Evolutionary conservation across 1,140 invertebrate genomes (phyloP), one percentile per base, ranked within the genome.

Genomic region (Panagrolaimus sp.): DNA sequence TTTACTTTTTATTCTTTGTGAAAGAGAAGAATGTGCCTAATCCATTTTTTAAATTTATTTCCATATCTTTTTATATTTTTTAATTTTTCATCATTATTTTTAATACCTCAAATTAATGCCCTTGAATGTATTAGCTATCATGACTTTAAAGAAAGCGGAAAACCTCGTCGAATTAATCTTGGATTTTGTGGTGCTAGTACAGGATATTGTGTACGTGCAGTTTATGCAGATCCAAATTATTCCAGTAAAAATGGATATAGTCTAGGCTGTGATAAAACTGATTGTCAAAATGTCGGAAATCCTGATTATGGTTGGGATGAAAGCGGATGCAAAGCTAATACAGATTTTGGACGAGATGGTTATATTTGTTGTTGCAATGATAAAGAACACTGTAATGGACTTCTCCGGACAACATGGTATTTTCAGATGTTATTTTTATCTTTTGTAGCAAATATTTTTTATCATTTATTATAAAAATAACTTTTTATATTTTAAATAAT

Each of bases 181-280:
- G 38, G 63, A n/a, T 43, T 43, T 43, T 64, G 63, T 43, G 38
- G 28, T 64, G 28, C 63, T 64, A 64, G 63, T 64, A 64, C 28
- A 5, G 63, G 63, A 10, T 64, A 64, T 64, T 64, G 63, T 64
- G 63, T 64, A 9, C 28, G 38, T 43, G 63, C 63, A n/a, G 28
- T 64, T n/a, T 64, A 64, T 43, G 12, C 8, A 17, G 63, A 64
- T 43, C 28, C 63, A 9, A 28, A 26, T 28, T 43, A 32, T 43
- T 8, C 10, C 12, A 64, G 28, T 10, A 64, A 43, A 28, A 64
- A 64, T 64, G 63, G 63, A 64, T 43, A 24, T 43, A n/a, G 12
- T 5, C 28, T 32, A 1, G 63, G 63, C 9, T 64, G 63, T 64
- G 63, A 64, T 64, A 64, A 64, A 38, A 64, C 28, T 4, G 63